These are phyloP conservation scores for Scaptomyza montana DNA, from an alignment of 1,140 invertebrate species.

Conservation along the genomic window DNA sequence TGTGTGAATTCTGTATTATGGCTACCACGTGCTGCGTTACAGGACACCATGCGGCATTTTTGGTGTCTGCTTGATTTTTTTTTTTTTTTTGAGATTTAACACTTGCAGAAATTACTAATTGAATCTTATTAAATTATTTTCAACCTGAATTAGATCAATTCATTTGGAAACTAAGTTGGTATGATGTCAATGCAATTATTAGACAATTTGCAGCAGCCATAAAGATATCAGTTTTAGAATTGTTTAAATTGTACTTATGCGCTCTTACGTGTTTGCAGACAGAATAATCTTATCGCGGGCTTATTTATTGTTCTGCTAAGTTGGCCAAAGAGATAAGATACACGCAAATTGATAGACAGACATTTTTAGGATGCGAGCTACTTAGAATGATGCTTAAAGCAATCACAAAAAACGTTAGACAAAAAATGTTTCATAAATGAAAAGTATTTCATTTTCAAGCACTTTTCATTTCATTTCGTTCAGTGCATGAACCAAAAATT, in stretches of 20 bases:
- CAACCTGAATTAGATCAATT: background rate
- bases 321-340: constrained; percentile 2
- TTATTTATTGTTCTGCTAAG: background rate
- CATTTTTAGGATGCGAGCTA: constrained; percentile 6
- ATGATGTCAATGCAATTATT: background rate
- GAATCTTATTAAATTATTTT: constrained; percentile 24
- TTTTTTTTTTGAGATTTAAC: constrained; percentile 69
- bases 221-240: background rate
- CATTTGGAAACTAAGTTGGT: too few species aligned
- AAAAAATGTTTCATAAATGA: too few species aligned
- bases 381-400: background rate
- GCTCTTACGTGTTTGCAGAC: background rate
- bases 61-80: constrained; percentile 62
- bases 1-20: constrained; percentile 64
- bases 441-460: background rate
- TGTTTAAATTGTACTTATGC: background rate
- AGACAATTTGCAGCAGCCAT: background rate
- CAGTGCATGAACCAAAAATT: constrained; percentile 48
- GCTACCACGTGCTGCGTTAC: constrained; percentile 71
- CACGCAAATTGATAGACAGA: constrained; percentile 1
- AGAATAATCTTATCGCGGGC: constrained; percentile 18
- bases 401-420: background rate
- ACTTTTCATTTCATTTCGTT: constrained; percentile 41
- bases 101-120: constrained; percentile 71
- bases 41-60: constrained; percentile 77